Percentiles rank a stretch among this genome's conserved stretches.
Conservation (phyloP, 2,888 invertebrate species). For the Diarsia dahlii region DNA sequence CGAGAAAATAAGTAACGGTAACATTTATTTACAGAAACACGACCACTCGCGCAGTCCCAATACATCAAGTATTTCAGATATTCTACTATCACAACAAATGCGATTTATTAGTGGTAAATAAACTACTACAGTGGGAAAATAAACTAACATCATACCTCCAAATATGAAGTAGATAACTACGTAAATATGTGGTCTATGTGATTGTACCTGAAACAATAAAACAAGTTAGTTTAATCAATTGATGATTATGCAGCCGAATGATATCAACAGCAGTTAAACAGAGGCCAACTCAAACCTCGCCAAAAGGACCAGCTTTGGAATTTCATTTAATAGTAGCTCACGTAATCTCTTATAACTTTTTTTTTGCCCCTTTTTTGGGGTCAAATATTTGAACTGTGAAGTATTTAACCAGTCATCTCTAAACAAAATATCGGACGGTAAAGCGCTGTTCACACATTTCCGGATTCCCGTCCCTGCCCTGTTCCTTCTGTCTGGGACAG, state of each 20-base stretch:
- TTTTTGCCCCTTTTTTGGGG: no score
- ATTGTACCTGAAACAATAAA: conserved; percentile 60
- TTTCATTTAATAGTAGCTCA: not conserved
- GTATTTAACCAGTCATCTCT: no score
- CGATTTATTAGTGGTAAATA: conserved; percentile 65
- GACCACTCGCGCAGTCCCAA: conserved; percentile 65
- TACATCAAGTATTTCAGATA: conserved; percentile 61
- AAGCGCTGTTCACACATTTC: no score
- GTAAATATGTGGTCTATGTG: conserved; percentile 40
- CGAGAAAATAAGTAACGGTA: conserved; percentile 67
- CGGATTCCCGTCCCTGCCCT: no score
- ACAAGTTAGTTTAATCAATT: not conserved
- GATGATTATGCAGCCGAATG: not conserved
- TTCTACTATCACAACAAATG: conserved; percentile 82
- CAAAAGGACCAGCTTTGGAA: not conserved
- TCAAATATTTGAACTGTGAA: no score
- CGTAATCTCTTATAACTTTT: no score
- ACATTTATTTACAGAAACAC: conserved; percentile 80
- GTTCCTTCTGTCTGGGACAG: no score
- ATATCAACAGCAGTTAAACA: not conserved
- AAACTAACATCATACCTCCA: conserved; percentile 62
- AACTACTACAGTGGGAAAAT: conserved; percentile 63
- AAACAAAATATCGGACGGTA: no score
- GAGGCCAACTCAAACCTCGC: not conserved
- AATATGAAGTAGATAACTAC: conserved; percentile 56